Base-by-base conservation (phyloP, 2,797 vertebrate species). In the Paratrypauchen microcephalus region DNA sequence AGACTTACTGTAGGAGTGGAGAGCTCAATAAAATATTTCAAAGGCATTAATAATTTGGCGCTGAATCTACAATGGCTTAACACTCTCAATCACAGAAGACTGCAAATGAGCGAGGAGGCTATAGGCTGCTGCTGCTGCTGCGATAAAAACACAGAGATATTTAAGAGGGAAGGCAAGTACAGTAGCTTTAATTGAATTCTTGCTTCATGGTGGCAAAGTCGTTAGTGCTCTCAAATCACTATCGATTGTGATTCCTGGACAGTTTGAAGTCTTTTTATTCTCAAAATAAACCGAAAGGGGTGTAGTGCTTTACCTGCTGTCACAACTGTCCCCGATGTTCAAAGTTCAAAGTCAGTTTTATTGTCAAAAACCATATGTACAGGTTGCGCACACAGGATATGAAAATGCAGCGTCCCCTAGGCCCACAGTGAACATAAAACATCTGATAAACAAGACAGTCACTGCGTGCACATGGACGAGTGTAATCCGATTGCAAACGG, bases 1-100 rank as follows among this genome's bases (percentile, higher is more conserved):
- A 61, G 8, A 61, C 39, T 61, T 61, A 61, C 36, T 39, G 32
- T 61, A 60, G 16, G 58, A 60, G 59, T 41, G 19, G 30, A 39
- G 59, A 41, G 30, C 36, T 41, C 39, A 39, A 61, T 61, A n/a
- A 32, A 66, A 66, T 66, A 54, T 66, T 21, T 36, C 24, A 32
- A 36, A 36, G 32, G 26, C 28, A 60, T 60, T n/a, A 60, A 60
- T 60, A 60, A 60, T 60, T 60, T 60, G 57, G 26, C 11, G 28
- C 18, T 30, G 57, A 32, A 59, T 59, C 57, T 19, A 36, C 58
- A n/a, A 60, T 11, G 18, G 3, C 18, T 60, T 60, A 32, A 60
- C 18, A 19, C 30, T 36, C 11, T 19, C 55, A 57, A 28, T 8
- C 16, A 32, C 58, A 60, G 28, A 32, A 19, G 28, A 16, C 24